Evolutionary conservation across 2,888 invertebrate species (phyloP).

Genomic region (Mythimna albipuncta): DNA sequence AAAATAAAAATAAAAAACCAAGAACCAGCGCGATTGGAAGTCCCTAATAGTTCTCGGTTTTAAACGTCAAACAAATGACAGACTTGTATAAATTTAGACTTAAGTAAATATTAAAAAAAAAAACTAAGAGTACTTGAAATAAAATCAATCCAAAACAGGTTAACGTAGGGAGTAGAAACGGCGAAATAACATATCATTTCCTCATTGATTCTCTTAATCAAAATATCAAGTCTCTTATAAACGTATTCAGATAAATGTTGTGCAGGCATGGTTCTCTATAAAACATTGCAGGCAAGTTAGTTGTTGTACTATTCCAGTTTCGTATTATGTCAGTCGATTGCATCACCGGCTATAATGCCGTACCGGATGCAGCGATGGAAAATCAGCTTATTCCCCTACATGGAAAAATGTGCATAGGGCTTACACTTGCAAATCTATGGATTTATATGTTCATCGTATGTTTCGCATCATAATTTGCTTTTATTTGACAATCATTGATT

Average conservation of each 20-base stretch:
- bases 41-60: neutral
- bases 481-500: too few relatives aligned
- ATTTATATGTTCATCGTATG: conserved; percentile 2
- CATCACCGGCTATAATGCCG: conserved; percentile 74
- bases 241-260: conserved; percentile 7
- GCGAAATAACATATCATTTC: conserved; percentile 2
- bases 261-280: conserved; percentile 8
- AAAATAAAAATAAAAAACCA: too few relatives aligned
- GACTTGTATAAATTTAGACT: too few relatives aligned
- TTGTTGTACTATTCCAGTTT: conserved; percentile 47
- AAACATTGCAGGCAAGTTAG: conserved; percentile 12
- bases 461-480: neutral
- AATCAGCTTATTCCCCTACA: conserved; percentile 78
- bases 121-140: neutral
- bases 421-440: conserved; percentile 24
- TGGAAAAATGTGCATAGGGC: conserved; percentile 71
- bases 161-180: neutral
- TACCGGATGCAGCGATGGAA: conserved; percentile 78
- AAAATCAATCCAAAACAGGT: neutral
- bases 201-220: neutral
- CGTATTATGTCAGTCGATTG: conserved; percentile 63
- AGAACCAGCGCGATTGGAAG: conserved; percentile 17
- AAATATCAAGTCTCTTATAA: neutral
- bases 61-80: neutral
- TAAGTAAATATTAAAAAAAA: neutral